Percentiles rank a stretch among this genome's conserved stretches.
Conservation (phyloP, 35 echinoderm and acorn worm genomes). For the Strongylocentrotus purpuratus region DNA sequence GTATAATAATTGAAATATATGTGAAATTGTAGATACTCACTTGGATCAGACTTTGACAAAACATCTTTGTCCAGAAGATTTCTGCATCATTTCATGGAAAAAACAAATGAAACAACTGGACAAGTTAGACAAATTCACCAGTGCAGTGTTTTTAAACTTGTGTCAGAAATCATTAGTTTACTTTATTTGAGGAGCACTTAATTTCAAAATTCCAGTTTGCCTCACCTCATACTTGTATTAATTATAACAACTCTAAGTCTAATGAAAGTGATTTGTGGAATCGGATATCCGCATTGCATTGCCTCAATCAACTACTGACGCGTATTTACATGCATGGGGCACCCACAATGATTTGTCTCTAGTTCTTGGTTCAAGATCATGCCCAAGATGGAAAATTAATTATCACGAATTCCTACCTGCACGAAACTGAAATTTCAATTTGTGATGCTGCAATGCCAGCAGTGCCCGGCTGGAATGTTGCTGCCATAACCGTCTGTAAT, state of each 20-base stretch:
- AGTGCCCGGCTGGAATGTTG: conserved; percentile 78
- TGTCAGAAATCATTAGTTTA: too few relatives aligned
- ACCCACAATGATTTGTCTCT: not conserved
- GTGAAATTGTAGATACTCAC: not conserved
- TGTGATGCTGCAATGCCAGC: conserved; percentile 81
- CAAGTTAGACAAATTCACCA: not conserved
- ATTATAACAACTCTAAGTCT: too few relatives aligned
- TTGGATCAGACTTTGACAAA: not conserved
- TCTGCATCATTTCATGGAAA: not conserved
- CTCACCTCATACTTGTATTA: too few relatives aligned
- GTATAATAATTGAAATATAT: not conserved
- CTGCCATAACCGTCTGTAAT: not conserved
- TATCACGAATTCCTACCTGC: conserved; percentile 66
- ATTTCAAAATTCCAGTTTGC: too few relatives aligned
- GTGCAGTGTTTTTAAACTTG: too few relatives aligned
- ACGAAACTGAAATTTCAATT: conserved; percentile 90
- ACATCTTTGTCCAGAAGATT: not conserved
- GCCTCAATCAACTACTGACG: too few relatives aligned
- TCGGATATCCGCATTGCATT: too few relatives aligned
- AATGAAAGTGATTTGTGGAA: too few relatives aligned
- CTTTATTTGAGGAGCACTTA: too few relatives aligned
- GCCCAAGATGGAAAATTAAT: not conserved
- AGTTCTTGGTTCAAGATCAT: not conserved
- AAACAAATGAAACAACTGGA: not conserved
- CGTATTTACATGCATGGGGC: not conserved